Base-by-base conservation (phyloP, 1,140 invertebrate species). In the Tetragonula clypearis region DNA sequence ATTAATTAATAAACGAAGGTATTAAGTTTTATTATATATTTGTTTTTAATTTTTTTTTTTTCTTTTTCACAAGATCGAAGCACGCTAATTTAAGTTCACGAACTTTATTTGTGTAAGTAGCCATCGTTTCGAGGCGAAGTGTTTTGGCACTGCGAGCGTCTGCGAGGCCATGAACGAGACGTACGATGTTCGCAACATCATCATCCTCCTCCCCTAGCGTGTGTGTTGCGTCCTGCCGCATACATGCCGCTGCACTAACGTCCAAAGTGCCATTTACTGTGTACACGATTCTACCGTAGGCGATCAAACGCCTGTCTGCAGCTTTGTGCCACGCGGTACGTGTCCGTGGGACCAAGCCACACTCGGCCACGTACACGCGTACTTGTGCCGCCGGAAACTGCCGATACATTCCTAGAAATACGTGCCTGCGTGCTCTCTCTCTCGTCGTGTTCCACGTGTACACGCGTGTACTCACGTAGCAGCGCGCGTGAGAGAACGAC, bases 201-300 rank as follows among this genome's bases (percentile, higher is more conserved):
- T 53, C 60, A 76, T 68, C 49, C 62, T 26, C 53, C 41, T 49
- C 41, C 41, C 41, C 41, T 30, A 1, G 30, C 8, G 6, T 9
- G 8, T 49, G 41, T 49, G 79, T 56, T 76, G 73, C 71, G 21
- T 68, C 15, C 73, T 53, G 68, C 66, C 68, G 26, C 58, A 26
- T 79, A 62, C 82, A 72, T 35, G 66, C 55, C n/a, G 21, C 26
- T 41, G 65, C 68, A 56, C 68, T 69, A 73, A 72, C 77, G 76
- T 84, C 23, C 68, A 84, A 84, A 79, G 77, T 84, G 56, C 77
- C 69, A 78, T 79, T 79, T 79, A 21, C 30, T 55, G 56, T 23
- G 58, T 73, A 79, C 83, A 84, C 58, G 56, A 84, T 62, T 79
- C 83, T 79, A 79, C 14, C 55, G 35, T 35, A 73, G 21, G 55